Percentiles rank a stretch among this genome's conserved stretches.
These are phyloP conservation scores for Clupea harengus DNA, from an alignment of 2,113 vertebrate genomes.

Conservation along the genomic window DNA sequence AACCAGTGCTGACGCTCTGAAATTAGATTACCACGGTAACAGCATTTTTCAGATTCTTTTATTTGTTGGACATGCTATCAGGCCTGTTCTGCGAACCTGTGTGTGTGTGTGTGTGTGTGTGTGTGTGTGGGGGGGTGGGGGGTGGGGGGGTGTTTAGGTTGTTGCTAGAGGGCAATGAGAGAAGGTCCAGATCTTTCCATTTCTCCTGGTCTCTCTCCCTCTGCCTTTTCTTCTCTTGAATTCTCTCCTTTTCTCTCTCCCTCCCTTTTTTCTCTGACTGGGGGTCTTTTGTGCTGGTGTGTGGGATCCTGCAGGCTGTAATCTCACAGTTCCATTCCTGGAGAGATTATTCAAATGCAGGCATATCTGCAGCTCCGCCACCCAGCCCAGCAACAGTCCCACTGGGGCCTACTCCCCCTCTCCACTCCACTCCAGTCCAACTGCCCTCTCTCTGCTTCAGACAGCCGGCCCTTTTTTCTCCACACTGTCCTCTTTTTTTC, in stretches of 20 bases:
- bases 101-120: background rate
- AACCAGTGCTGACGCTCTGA: conserved; percentile 35
- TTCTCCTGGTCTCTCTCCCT: conserved; percentile 24
- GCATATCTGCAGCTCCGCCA: conserved; percentile 50
- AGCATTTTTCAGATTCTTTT: conserved; percentile 56
- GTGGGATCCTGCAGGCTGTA: conserved; percentile 66
- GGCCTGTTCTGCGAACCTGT: background rate
- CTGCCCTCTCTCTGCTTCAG: background rate
- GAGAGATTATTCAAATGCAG: conserved; percentile 70
- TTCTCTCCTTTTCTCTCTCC: conserved; percentile 4
- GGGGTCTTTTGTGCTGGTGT: conserved; percentile 34
- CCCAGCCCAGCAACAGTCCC: background rate
- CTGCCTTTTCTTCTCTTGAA: background rate
- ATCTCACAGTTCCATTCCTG: conserved; percentile 70
- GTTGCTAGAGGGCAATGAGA: background rate
- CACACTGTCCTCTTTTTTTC: background rate
- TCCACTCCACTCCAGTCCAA: background rate
- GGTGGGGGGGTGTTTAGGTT: conserved; percentile 17
- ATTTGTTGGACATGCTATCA: conserved; percentile 36
- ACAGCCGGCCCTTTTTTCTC: background rate
- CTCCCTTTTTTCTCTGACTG: background rate
- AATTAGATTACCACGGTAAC: conserved; percentile 62
- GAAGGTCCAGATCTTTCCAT: conserved; percentile 36
- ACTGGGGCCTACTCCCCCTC: background rate
- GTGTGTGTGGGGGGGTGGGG: background rate